A percentile compares a stretch with the other conserved stretches of the same genome.
These are phyloP conservation scores for Rotaria macrura DNA, from an alignment of 2,888 invertebrate species.

Conservation along the genomic window DNA sequence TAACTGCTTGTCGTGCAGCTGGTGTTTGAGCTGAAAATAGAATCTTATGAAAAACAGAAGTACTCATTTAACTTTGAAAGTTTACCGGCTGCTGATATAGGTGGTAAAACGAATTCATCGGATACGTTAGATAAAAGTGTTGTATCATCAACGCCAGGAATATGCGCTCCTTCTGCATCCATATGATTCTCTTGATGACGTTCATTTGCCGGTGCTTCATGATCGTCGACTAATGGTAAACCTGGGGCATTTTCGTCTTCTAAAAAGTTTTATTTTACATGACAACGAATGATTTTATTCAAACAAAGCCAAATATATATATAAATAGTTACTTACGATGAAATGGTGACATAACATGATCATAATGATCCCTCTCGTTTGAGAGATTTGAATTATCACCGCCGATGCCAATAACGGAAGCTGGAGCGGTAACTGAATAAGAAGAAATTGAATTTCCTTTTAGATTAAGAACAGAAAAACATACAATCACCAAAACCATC, in stretches of 20 bases:
- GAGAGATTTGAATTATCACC: slow-evolving; percentile 14
- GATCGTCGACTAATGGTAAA: background rate
- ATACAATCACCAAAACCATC: background rate
- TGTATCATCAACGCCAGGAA: slow-evolving; percentile 4
- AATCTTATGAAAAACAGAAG: too few relatives aligned
- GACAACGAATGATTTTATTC: too few relatives aligned
- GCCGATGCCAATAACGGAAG: slow-evolving; percentile 12
- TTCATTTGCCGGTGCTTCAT: background rate
- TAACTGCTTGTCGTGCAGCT: slow-evolving; percentile 53
- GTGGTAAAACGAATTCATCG: slow-evolving; percentile 14
- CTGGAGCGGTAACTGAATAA: background rate
- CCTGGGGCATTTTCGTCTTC: background rate
- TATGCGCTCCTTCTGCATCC: background rate
- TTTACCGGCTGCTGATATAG: background rate
- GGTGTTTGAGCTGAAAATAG: background rate
- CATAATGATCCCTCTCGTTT: background rate
- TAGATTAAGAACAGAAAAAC: too few relatives aligned
- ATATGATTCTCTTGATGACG: background rate
- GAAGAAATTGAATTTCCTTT: too few relatives aligned
- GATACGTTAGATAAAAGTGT: background rate
- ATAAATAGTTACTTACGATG: background rate
- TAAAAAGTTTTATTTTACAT: too few relatives aligned
- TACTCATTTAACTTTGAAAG: background rate
- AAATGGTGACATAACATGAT: slow-evolving; percentile 22
- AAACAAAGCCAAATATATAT: background rate